Base-by-base conservation (phyloP, 2,888 invertebrate species). In the Psylliodes chrysocephalus region DNA sequence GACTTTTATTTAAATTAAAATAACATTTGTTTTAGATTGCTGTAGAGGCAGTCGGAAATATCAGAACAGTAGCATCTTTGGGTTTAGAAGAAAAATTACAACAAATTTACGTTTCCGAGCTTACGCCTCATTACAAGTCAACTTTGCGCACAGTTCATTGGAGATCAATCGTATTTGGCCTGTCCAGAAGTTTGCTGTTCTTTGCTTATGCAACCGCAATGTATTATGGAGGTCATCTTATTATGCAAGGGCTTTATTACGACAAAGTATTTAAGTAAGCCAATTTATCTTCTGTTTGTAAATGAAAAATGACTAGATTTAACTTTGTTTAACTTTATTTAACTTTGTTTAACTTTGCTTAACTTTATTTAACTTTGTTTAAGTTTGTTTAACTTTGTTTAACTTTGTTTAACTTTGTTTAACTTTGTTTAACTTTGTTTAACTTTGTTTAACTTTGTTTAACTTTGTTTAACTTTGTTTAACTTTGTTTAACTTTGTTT, bases 41-140 rank as follows among this genome's bases (percentile, higher is more conserved):
- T 3, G 90, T 92, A 10, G 93, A 93, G 81, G 91, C 90, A 1
- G 90, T 93, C 1, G 86, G 89, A 4, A 92, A 91, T 73, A 89
- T 93, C 5, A 85, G 92, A 38, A 94, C 94, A 0, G 92, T 92
- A 0, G 90, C 88, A 0, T 90, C 91, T 0, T 80, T 93, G 15
- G 90, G 91, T 1, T 84, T 89, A 28, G 93, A 94, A 80, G 84
- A 87, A 15, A 85, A 85, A 22, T 92, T 93, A 80, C 85, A 88
- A 35, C 71, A 82, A 0, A 85, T 87, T 56, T 94, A 92, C 76
- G 85, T 87, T 1, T 79, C 79, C 0, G 85, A 88, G 65, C 81
- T 94, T 6, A 68, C 79, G 19, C 89, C 89, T 0, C 88, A 91
- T 0, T 84, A 91, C 54, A 74, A 79, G 79, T 81, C 84, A 59